Conservation (phyloP, 2,113 vertebrate genomes). For the Tretioscincus oriximinensis region DNA sequence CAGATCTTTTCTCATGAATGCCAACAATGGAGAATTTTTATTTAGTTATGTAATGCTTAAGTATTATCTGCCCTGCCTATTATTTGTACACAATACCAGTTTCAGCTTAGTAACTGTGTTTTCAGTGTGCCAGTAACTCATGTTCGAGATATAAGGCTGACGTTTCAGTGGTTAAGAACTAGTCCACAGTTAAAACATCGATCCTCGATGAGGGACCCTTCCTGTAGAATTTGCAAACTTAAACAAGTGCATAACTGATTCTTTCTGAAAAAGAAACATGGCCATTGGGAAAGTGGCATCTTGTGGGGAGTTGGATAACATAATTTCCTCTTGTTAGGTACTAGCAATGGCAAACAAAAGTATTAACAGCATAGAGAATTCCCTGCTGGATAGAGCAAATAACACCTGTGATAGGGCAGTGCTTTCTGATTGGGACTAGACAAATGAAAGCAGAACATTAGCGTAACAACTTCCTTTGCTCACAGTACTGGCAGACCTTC, state of each 20-base stretch:
- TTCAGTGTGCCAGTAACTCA: neutral
- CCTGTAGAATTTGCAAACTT: too few relatives aligned
- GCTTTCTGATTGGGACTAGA: neutral
- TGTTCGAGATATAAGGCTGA: neutral
- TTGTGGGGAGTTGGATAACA: too few relatives aligned
- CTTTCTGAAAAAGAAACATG: too few relatives aligned
- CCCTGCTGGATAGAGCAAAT: neutral
- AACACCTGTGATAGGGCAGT: neutral
- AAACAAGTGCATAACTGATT: too few relatives aligned
- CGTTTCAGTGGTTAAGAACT: neutral
- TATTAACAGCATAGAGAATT: neutral
- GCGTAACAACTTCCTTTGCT: too few relatives aligned
- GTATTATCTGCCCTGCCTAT: neutral
- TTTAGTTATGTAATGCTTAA: constrained; percentile 8
- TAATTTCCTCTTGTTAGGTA: too few relatives aligned
- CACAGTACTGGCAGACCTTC: too few relatives aligned
- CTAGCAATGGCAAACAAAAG: too few relatives aligned
- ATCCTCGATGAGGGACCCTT: too few relatives aligned
- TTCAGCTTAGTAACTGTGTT: neutral
- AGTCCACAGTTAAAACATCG: neutral
- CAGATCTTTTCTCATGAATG: constrained; percentile 41
- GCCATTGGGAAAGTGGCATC: too few relatives aligned
- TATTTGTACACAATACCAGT: neutral
- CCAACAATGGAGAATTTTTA: constrained; percentile 10
- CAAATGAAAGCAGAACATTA: too few relatives aligned